phyloP scores from a whole-genome alignment of 2,113 vertebrate genomes.

The Zingel zingel region DNA sequence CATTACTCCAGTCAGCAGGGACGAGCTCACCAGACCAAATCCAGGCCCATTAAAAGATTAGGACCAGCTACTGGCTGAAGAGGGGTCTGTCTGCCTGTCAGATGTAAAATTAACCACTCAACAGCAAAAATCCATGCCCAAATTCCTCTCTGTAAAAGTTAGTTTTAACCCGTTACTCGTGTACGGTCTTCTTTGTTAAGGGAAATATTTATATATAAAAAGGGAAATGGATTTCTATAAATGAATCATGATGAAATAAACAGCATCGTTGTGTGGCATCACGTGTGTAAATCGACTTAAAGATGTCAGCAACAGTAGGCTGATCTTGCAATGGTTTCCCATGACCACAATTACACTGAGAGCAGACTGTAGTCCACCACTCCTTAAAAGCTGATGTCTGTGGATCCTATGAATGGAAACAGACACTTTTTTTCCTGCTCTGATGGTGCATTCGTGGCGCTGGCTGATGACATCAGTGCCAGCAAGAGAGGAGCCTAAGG shows the following conservation, averaged over 20 bases:
- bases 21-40: slow-evolving; percentile 47
- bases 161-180: not conserved
- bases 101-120: slow-evolving; percentile 13
- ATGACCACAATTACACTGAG: not conserved
- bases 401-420: slow-evolving; percentile 37
- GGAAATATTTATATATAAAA: not conserved
- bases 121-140: not conserved
- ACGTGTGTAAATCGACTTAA: not conserved
- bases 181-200: not conserved
- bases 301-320: not conserved
- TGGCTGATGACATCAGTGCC: slow-evolving; percentile 52
- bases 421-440: slow-evolving; percentile 11
- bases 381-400: slow-evolving; percentile 23
- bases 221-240: not conserved
- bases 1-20: slow-evolving; percentile 51
- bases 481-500: slow-evolving; percentile 28
- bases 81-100: not conserved
- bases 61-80: slow-evolving; percentile 2
- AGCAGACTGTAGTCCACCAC: slow-evolving; percentile 4
- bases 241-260: not conserved
- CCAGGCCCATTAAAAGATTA: slow-evolving; percentile 50
- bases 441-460: slow-evolving; percentile 35
- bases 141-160: not conserved
- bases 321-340: slow-evolving; percentile 1
- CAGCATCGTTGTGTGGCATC: no score